Percentiles rank a stretch among this genome's conserved stretches.
Conservation (phyloP, 2,888 invertebrate species). For the Eupeodes luniger region DNA sequence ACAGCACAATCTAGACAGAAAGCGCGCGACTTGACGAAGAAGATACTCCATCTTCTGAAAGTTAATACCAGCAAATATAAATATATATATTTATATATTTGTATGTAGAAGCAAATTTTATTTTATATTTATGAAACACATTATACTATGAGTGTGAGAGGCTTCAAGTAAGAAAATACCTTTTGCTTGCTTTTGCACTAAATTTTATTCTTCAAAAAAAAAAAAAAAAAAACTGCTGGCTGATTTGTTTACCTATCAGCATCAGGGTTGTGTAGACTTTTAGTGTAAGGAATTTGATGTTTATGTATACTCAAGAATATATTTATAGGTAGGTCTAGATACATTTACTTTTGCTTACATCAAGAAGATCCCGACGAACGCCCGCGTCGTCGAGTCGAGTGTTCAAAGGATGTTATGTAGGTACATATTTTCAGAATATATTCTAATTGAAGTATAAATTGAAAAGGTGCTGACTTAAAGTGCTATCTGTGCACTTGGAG, state of each 20-base stretch:
- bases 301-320: neutral
- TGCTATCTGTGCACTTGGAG: neutral
- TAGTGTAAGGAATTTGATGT: conserved; percentile 10
- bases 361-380: neutral
- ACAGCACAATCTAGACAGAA: conserved; percentile 8
- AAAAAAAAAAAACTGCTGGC: conserved; percentile 3
- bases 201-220: conserved; percentile 2
- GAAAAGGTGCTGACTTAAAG: conserved; percentile 20
- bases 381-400: neutral
- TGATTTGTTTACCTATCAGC: conserved; percentile 10
- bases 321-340: neutral
- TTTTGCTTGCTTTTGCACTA: neutral
- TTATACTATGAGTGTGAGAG: neutral
- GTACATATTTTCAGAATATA: neutral
- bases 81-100: neutral
- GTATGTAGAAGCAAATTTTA: neutral
- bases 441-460: conserved; percentile 35
- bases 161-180: neutral
- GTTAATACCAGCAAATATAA: neutral
- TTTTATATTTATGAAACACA: conserved; percentile 38
- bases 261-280: neutral
- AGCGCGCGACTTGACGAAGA: neutral
- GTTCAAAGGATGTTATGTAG: neutral
- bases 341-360: neutral
- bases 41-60: neutral